These are phyloP conservation scores for Aix galericulata DNA, from an alignment of 2,113 vertebrate species.

Conservation along the genomic window DNA sequence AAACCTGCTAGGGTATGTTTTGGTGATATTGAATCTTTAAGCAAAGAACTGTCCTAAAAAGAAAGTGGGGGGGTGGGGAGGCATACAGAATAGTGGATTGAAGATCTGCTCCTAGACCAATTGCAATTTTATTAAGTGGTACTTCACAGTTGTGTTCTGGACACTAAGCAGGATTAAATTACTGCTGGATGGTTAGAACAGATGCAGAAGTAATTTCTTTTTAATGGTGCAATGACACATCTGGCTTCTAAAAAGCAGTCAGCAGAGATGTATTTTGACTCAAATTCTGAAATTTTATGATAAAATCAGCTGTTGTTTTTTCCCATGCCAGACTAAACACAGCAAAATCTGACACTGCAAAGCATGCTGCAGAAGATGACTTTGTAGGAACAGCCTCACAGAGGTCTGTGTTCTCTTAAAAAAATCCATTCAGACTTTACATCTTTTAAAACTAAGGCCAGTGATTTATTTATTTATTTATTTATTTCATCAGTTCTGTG, in stretches of 20 bases:
- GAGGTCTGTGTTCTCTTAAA: neutral
- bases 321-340: neutral
- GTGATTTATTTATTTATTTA: neutral
- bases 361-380: neutral
- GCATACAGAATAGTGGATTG: fast-evolving
- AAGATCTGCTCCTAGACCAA: too few relatives aligned
- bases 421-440: neutral
- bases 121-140: neutral
- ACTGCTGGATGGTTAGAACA: neutral
- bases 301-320: neutral
- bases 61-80: neutral
- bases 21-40: neutral
- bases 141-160: neutral
- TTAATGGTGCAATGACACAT: neutral
- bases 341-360: neutral
- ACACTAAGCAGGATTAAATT: neutral
- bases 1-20: neutral
- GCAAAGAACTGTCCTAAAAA: neutral
- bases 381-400: neutral
- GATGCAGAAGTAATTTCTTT: neutral
- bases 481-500: neutral
- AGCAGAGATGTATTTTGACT: neutral
- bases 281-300: neutral
- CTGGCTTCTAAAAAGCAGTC: neutral
- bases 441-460: neutral